A percentile compares a stretch with the other conserved stretches of the same genome.
Evolutionary conservation across 2,888 invertebrate species (phyloP).

Genomic region (Podabrus alpinus): DNA sequence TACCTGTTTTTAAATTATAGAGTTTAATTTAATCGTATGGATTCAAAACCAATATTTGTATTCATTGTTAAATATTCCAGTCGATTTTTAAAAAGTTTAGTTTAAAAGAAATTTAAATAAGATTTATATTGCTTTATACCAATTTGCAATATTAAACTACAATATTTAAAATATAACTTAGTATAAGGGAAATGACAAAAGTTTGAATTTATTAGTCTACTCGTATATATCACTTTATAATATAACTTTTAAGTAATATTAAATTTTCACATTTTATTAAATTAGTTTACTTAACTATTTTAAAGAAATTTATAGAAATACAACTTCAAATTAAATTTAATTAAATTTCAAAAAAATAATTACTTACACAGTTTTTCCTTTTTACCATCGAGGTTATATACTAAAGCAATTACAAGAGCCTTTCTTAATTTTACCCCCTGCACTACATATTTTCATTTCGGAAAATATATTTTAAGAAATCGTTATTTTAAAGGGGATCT

Average conservation of each 20-base stretch:
- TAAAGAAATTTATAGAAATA: not conserved
- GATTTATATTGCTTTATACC: not conserved
- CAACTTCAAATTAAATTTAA: not conserved
- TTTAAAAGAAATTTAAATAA: not conserved
- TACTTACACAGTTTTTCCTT: not conserved
- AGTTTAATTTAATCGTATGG: not conserved
- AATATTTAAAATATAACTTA: not conserved
- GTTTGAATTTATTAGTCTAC: not conserved
- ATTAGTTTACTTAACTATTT: not conserved
- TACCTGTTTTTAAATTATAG: not conserved
- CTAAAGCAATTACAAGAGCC: not conserved
- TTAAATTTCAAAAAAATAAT: not conserved
- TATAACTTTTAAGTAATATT: not conserved
- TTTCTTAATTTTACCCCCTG: not conserved
- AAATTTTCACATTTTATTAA: not conserved
- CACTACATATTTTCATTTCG: not conserved
- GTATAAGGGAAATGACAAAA: not conserved
- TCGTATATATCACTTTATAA: not conserved
- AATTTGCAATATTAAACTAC: not conserved
- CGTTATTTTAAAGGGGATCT: conserved; percentile 3
- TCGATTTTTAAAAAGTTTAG: not conserved
- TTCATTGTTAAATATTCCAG: not conserved
- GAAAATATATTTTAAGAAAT: not conserved
- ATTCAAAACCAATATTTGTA: no score
- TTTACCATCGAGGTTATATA: not conserved